Conservation (phyloP, 1,140 invertebrate species). For the Aricia agestis region DNA sequence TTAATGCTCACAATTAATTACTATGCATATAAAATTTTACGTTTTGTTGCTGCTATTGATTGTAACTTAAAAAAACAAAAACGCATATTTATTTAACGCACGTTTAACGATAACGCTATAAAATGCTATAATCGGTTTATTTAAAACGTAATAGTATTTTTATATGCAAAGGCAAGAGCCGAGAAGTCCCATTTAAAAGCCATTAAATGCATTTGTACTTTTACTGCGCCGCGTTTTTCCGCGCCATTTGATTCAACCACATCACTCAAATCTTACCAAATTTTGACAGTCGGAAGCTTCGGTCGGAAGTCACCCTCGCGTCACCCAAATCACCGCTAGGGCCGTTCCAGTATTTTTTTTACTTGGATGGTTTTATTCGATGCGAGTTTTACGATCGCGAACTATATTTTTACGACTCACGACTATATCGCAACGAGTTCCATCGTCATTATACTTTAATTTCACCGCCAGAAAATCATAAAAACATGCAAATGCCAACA, state of each 20-base stretch:
- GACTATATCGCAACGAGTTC: slow-evolving; percentile 57
- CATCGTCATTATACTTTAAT: slow-evolving; percentile 70
- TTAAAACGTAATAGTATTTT: not conserved
- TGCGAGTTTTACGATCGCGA: slow-evolving; percentile 56
- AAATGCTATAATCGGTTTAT: not conserved
- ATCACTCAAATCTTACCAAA: not conserved
- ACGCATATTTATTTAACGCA: too few relatives aligned
- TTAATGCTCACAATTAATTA: too few relatives aligned
- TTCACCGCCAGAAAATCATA: slow-evolving; percentile 68
- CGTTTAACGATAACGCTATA: too few relatives aligned
- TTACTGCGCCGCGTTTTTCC: slow-evolving; percentile 23
- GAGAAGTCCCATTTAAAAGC: slow-evolving; percentile 6
- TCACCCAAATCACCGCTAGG: slow-evolving; percentile 33
- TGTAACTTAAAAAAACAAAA: too few relatives aligned
- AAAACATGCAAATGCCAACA: slow-evolving; percentile 69
- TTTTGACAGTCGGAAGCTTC: not conserved
- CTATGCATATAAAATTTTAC: too few relatives aligned
- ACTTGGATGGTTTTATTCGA: slow-evolving; percentile 54
- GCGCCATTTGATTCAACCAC: slow-evolving; percentile 23
- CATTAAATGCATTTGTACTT: slow-evolving; percentile 10
- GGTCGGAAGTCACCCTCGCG: slow-evolving; percentile 2
- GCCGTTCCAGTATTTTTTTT: slow-evolving; percentile 43
- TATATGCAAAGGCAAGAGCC: not conserved
- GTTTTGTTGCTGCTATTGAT: too few relatives aligned
- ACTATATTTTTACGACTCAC: slow-evolving; percentile 65